A percentile compares a stretch with the other conserved stretches of the same genome.
Conservation (phyloP, 2,113 vertebrate species). For the Thalassarche chlororhynchos region DNA sequence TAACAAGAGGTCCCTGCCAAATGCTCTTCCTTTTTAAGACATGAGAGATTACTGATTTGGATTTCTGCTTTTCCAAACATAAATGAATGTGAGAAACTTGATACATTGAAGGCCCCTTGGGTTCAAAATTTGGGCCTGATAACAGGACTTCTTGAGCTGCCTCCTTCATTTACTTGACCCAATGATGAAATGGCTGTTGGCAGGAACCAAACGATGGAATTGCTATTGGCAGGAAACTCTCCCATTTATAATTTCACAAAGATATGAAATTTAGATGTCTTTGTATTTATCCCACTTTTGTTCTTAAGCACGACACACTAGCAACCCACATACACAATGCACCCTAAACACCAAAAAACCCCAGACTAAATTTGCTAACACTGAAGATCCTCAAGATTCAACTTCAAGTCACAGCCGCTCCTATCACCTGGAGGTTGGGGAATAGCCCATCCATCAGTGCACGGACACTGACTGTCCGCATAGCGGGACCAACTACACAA, state of each 20-base stretch:
- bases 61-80: background rate
- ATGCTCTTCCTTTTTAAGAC: background rate
- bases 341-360: background rate
- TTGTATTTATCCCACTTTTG: background rate
- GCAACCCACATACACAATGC: background rate
- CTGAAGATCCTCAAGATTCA: background rate
- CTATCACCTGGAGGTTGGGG: fast-evolving
- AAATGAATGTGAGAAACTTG: background rate
- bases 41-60: background rate
- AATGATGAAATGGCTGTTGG: background rate
- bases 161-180: background rate
- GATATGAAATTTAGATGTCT: background rate
- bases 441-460: fast-evolving
- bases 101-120: fast-evolving
- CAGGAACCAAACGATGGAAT: background rate
- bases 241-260: background rate
- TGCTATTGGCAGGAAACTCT: background rate
- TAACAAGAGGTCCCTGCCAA: background rate
- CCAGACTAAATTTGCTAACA: background rate
- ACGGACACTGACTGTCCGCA: fast-evolving
- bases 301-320: background rate
- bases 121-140: background rate
- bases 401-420: background rate
- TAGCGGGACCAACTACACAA: fast-evolving
- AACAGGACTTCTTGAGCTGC: background rate